Percentiles rank a stretch among this genome's conserved stretches.
Evolutionary conservation across 2,888 invertebrate species (phyloP).

Genomic region (Phengaris arion): DNA sequence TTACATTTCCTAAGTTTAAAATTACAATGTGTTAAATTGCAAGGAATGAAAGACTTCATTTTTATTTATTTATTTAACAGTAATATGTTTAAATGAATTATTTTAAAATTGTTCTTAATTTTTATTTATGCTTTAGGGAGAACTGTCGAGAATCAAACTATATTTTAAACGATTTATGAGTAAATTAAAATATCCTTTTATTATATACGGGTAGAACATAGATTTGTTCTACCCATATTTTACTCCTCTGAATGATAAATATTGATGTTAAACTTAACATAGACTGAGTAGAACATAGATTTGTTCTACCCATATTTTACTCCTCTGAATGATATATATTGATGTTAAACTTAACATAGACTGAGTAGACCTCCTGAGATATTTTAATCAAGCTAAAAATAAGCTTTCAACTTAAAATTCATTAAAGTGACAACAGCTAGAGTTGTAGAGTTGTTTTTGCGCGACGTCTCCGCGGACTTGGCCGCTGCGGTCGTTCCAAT

Average conservation of each 20-base stretch:
- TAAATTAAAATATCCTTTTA: too few relatives aligned
- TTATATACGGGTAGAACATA: too few relatives aligned
- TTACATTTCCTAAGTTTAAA: too few relatives aligned
- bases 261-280: neutral
- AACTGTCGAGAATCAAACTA: too few relatives aligned
- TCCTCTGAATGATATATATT: neutral
- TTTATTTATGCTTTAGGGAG: too few relatives aligned
- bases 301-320: neutral
- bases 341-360: neutral
- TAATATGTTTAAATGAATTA: too few relatives aligned
- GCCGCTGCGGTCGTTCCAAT: conserved; percentile 54
- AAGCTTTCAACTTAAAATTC: conserved; percentile 57
- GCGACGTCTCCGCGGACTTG: conserved; percentile 49
- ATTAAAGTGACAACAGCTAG: conserved; percentile 56
- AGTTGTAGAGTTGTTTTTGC: conserved; percentile 71
- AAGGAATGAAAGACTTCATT: too few relatives aligned
- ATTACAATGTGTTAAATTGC: too few relatives aligned
- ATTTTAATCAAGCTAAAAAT: conserved; percentile 27
- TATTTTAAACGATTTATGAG: too few relatives aligned
- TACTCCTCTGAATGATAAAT: neutral
- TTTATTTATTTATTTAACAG: too few relatives aligned
- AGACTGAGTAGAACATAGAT: too few relatives aligned
- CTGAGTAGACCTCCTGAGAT: neutral
- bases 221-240: neutral
- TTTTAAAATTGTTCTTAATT: too few relatives aligned